These are phyloP conservation scores for Crocidura indochinensis DNA, from an alignment of 2,797 vertebrate genomes.

Conservation along the genomic window DNA sequence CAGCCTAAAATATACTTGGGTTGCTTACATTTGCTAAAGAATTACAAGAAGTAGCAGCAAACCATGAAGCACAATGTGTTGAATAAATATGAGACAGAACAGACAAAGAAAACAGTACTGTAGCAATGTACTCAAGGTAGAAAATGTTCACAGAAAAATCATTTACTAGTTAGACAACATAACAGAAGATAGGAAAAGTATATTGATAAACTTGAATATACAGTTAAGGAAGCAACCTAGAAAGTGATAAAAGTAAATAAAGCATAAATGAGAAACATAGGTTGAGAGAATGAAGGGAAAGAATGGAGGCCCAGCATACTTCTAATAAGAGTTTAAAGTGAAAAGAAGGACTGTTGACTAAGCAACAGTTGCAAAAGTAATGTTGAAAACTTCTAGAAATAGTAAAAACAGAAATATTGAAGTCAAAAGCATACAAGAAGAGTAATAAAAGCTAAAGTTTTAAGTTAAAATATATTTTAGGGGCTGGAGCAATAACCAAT, in stretches of 20 bases:
- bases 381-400: not conserved
- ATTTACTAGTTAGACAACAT: not conserved
- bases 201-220: not conserved
- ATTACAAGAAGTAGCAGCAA: not conserved
- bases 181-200: not conserved
- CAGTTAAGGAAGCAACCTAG: not conserved
- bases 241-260: not conserved
- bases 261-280: not conserved
- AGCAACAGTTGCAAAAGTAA: too few relatives aligned
- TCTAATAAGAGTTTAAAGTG: slow-evolving; percentile 6
- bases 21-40: not conserved
- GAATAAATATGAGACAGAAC: slow-evolving; percentile 4
- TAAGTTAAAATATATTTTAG: too few relatives aligned
- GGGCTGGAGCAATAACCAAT: too few relatives aligned
- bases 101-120: not conserved
- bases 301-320: not conserved
- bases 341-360: not conserved
- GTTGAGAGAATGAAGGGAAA: not conserved
- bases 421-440: not conserved
- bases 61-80: not conserved
- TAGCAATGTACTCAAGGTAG: slow-evolving; percentile 22
- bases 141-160: not conserved
- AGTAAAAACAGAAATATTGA: not conserved
- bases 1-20: not conserved
- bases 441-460: not conserved